Evolutionary conservation across 2,888 invertebrate species (phyloP), one percentile per base, ranked within the genome.

Genomic region (Tanaodytes sp.): DNA sequence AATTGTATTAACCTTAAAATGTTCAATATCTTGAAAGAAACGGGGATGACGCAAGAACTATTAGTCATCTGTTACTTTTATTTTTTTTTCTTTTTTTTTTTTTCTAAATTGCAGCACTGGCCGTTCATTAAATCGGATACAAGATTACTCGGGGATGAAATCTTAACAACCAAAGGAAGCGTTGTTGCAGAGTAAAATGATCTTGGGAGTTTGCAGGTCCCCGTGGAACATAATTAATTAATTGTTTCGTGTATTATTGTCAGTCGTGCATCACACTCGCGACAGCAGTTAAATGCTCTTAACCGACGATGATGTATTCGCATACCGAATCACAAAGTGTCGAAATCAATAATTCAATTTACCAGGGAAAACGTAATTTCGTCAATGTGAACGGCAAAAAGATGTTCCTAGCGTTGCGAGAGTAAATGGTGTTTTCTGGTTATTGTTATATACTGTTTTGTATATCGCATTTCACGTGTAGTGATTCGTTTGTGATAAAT

Each of bases 191-290:
- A n/a, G n/a, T n/a, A n/a, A 49, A 54, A 54, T 54, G 48, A 52
- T 48, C 59, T 48, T 16, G 37, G 40, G 6, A 49, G 49, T 36
- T 40, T 33, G 36, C 37, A 27, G 30, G n/a, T 55, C 67, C 48
- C 61, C 23, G 16, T 40, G 67, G 67, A 49, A 40, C 48, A 66
- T 66, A 66, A 27, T 67, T 67, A 67, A 67, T 67, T 67, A 67
- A 67, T 67, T 61, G 61, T 67, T 67, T 57, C 61, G 45, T 45
- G 57, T 62, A 61, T 55, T 57, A 51, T 37, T 54, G 45, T 19
- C 15, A 39, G 55, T 8, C 11, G 20, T 46, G 45, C 45, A 61
- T 51, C 45, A 27, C 48, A 46, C 66, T 61, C 59, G 23, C 30
- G 67, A 67, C 61, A 18, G 45, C 19, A 57, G 51, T 61, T 67